A percentile compares a stretch with the other conserved stretches of the same genome.
Conservation (phyloP, 2,797 vertebrate genomes). For the Lerista edwardsae region DNA sequence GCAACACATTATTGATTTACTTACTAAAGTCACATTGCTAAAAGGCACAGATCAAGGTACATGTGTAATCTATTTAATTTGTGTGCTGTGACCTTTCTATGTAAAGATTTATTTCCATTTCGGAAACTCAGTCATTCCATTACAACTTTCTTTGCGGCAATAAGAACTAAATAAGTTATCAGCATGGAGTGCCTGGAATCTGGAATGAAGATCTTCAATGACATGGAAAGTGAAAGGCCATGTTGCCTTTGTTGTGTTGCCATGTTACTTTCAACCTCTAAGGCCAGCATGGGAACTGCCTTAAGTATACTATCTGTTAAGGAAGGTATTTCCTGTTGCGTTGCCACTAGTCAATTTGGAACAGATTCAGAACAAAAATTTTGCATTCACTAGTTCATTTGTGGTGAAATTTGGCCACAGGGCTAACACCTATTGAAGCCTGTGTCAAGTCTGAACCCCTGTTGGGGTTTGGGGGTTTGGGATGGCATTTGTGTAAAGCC, state of each 20-base stretch:
- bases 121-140: not conserved
- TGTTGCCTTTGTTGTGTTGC: not conserved
- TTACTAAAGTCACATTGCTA: not conserved
- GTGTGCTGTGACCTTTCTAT: not conserved
- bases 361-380: not conserved
- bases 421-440: not conserved
- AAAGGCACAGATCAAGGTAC: conserved; percentile 18
- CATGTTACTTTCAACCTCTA: not conserved
- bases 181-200: not conserved
- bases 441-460: no score
- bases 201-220: not conserved
- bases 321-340: not conserved
- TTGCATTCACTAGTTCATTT: not conserved
- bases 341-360: not conserved
- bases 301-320: not conserved
- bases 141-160: not conserved
- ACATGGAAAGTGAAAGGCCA: not conserved
- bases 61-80: conserved; percentile 12
- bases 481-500: no score
- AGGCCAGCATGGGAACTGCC: not conserved
- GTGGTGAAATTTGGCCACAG: not conserved
- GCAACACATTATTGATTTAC: conserved; percentile 6
- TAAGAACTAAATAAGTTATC: not conserved
- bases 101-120: not conserved
- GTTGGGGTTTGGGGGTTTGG: no score